Conservation (phyloP, 2,113 vertebrate species). For the Eira barbara region DNA sequence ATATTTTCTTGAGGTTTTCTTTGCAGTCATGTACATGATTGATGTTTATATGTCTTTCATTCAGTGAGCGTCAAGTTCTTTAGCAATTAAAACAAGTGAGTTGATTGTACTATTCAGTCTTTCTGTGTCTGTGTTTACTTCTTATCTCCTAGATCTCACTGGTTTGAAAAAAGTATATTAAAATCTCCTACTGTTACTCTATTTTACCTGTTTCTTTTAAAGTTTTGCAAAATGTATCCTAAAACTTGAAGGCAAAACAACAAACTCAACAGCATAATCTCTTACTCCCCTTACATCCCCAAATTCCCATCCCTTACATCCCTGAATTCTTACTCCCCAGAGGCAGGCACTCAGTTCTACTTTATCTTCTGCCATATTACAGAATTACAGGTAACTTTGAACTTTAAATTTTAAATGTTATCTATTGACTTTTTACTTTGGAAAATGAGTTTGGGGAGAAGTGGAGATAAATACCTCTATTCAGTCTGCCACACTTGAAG, state of each 20-base stretch:
- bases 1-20: conserved; percentile 45
- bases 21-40: background rate
- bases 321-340: background rate
- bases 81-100: conserved; percentile 41
- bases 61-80: conserved; percentile 37
- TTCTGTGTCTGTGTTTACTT: conserved; percentile 45
- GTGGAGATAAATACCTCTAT: background rate
- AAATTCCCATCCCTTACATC: background rate
- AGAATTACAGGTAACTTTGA: background rate
- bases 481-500: background rate
- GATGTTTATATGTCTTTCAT: conserved; percentile 11
- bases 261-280: background rate
- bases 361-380: conserved; percentile 15
- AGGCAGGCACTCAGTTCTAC: background rate
- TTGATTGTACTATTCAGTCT: background rate
- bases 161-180: conserved; percentile 38
- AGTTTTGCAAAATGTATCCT: conserved; percentile 19
- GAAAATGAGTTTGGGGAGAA: conserved; percentile 15
- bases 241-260: background rate
- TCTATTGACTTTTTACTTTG: background rate
- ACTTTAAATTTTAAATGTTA: conserved; percentile 27
- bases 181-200: background rate
- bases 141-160: conserved; percentile 14
- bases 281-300: background rate
- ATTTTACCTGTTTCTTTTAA: conserved; percentile 39